Percentiles rank a stretch among this genome's conserved stretches.
Conservation (phyloP, 2,113 vertebrate species). For the Lepus timidus region DNA sequence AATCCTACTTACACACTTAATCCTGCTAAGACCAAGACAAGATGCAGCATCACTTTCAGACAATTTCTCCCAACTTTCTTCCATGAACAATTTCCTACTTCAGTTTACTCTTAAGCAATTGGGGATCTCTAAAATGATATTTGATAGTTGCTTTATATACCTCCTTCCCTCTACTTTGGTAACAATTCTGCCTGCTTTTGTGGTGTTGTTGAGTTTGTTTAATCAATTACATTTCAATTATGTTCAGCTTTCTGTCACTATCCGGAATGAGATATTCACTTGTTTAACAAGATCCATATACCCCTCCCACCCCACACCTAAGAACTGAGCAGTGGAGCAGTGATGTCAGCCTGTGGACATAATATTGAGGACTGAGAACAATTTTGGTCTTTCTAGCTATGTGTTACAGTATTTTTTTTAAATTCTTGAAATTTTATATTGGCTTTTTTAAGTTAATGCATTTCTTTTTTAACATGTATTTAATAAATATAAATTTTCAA, state of each 20-base stretch:
- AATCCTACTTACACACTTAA: not conserved
- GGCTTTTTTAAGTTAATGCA: not conserved
- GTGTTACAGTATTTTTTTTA: not conserved
- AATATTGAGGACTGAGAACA: slow-evolving; percentile 7
- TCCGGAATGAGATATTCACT: no score
- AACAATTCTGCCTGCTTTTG: not conserved
- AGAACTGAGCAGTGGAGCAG: not conserved
- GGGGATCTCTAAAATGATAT: not conserved
- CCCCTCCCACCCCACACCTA: not conserved
- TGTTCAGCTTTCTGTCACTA: not conserved
- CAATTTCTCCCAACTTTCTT: not conserved
- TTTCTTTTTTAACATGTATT: no score
- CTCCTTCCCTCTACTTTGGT: not conserved
- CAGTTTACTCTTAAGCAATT: not conserved
- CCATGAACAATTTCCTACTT: not conserved
- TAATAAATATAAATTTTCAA: no score
- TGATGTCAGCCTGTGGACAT: not conserved
- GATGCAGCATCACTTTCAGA: not conserved
- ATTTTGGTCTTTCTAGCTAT: not conserved
- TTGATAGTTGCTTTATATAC: not conserved
- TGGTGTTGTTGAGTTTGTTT: not conserved
- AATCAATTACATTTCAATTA: not conserved
- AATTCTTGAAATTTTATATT: not conserved
- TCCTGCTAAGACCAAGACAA: not conserved
- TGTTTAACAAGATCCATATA: not conserved